Percentiles rank a stretch among this genome's conserved stretches.
phyloP scores from a whole-genome alignment of 2,797 vertebrate species.

The Rhodeus uyekii region DNA sequence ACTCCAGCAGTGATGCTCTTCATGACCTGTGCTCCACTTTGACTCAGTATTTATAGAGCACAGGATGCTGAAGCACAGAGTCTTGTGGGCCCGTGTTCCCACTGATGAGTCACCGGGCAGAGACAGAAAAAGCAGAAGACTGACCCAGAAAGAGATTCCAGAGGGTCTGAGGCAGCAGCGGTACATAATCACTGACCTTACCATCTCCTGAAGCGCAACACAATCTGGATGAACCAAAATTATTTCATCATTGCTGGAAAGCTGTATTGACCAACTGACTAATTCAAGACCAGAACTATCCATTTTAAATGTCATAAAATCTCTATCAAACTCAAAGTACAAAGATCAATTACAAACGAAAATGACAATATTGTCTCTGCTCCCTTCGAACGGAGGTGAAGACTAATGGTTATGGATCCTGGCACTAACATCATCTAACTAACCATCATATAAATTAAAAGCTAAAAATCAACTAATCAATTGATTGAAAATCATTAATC shows the following conservation, averaged over 20 bases:
- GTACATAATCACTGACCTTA: background rate
- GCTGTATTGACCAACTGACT: background rate
- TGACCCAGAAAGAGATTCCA: slow-evolving; percentile 52
- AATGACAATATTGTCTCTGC: background rate
- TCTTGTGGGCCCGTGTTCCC: slow-evolving; percentile 35
- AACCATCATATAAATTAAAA: no score
- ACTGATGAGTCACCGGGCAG: slow-evolving; percentile 50
- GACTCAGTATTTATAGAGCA: slow-evolving; percentile 69
- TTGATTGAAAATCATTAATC: no score
- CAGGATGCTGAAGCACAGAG: slow-evolving; percentile 51
- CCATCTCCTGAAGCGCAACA: background rate
- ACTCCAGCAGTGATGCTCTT: slow-evolving; percentile 43
- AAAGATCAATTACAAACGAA: background rate
- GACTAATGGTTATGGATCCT: slow-evolving; percentile 1
- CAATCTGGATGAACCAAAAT: background rate
- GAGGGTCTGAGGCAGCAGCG: background rate
- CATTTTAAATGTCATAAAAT: background rate
- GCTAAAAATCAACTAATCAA: no score
- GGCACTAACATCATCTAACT: background rate
- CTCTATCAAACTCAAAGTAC: background rate
- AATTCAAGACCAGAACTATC: background rate
- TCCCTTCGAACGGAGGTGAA: background rate
- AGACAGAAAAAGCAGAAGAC: slow-evolving; percentile 56
- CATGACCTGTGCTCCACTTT: slow-evolving; percentile 69
- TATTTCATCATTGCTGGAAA: background rate